A percentile compares a stretch with the other conserved stretches of the same genome.
Evolutionary conservation across 2,888 invertebrate genomes (phyloP).

Genomic region (Ormyrus rosae): DNA sequence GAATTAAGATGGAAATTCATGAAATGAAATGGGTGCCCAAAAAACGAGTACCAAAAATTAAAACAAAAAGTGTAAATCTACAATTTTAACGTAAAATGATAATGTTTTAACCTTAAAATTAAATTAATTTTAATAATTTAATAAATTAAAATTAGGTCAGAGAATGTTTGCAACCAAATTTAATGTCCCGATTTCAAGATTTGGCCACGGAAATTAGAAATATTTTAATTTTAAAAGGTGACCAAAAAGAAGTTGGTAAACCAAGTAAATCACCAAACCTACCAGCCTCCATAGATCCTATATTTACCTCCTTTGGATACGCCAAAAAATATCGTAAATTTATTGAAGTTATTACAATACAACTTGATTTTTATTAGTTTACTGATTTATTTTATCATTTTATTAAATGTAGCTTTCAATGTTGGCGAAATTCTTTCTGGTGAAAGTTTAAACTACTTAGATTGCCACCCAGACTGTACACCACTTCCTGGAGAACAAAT

Average conservation of each 20-base stretch:
- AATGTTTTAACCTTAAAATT: background rate
- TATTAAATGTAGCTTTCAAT: conserved; percentile 16
- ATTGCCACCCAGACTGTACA: background rate
- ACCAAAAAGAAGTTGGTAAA: conserved; percentile 17
- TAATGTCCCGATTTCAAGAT: conserved; percentile 8
- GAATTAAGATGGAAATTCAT: conserved; percentile 27
- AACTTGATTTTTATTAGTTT: background rate
- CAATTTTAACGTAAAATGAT: conserved; percentile 17
- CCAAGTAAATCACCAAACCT: background rate
- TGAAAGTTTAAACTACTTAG: conserved; percentile 11
- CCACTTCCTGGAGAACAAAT: conserved; percentile 5
- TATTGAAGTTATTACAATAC: background rate
- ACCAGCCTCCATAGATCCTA: conserved; percentile 16
- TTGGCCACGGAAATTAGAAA: conserved; percentile 28
- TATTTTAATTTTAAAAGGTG: conserved; percentile 19
- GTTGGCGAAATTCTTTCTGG: conserved; percentile 20
- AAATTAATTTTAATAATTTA: background rate
- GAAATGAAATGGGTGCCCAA: background rate
- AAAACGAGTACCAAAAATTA: conserved; percentile 1
- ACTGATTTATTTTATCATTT: background rate
- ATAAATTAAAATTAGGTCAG: conserved; percentile 21
- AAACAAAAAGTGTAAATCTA: conserved; percentile 28
- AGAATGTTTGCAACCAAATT: conserved; percentile 36
- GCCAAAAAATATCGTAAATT: conserved; percentile 13
- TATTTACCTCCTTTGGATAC: conserved; percentile 16